A percentile compares a stretch with the other conserved stretches of the same genome.
Evolutionary conservation across 2,113 vertebrate species (phyloP).

Genomic region (Oreochromis spilurus): DNA sequence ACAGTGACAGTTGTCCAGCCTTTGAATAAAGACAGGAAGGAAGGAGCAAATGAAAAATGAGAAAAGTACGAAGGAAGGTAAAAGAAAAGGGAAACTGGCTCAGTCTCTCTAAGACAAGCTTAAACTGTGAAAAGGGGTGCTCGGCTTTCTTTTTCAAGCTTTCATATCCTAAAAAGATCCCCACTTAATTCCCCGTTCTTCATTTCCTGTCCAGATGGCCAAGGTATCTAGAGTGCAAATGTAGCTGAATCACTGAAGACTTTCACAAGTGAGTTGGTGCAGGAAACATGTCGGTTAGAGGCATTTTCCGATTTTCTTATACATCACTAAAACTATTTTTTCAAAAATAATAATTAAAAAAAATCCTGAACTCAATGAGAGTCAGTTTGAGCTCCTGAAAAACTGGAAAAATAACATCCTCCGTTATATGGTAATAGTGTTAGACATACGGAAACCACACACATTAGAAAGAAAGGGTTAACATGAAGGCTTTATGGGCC

Average conservation of each 20-base stretch:
- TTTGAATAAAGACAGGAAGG: not conserved
- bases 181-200: constrained; percentile 57
- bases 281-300: constrained; percentile 16
- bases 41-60: not conserved
- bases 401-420: constrained; percentile 8
- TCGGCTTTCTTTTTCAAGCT: constrained; percentile 16
- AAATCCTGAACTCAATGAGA: not conserved
- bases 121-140: constrained; percentile 9
- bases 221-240: constrained; percentile 40
- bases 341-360: not conserved
- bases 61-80: not conserved
- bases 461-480: constrained; percentile 26
- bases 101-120: not conserved
- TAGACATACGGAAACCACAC: constrained; percentile 29
- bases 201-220: constrained; percentile 69
- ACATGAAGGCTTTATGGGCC: constrained; percentile 48
- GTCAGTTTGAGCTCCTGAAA: constrained; percentile 1
- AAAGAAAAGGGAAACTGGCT: not conserved
- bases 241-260: constrained; percentile 29
- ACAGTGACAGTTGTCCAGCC: not conserved
- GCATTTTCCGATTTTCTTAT: not conserved
- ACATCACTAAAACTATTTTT: not conserved
- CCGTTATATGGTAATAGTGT: constrained; percentile 31
- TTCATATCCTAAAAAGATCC: constrained; percentile 39
- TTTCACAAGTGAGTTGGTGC: constrained; percentile 5